A percentile compares a stretch with the other conserved stretches of the same genome.
Evolutionary conservation across 1,140 invertebrate species (phyloP).

Genomic region (Melipona quadrifasciata): DNA sequence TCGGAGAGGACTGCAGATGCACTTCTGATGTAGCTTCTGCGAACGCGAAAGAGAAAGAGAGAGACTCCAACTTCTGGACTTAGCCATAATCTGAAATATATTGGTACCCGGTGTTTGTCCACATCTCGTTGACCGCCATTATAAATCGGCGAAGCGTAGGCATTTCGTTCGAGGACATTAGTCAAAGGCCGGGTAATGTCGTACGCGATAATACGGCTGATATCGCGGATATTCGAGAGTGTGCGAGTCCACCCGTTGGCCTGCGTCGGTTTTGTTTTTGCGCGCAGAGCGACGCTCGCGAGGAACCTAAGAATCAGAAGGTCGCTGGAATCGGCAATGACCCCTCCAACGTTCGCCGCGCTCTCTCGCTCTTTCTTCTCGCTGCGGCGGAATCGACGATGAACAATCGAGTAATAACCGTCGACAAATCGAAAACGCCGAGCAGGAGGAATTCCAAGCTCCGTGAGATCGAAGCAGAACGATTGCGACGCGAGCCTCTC

Average conservation of each 20-base stretch:
- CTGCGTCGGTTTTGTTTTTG: neutral
- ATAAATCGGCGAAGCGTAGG: conserved; percentile 82
- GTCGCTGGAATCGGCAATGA: conserved; percentile 65
- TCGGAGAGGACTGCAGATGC: conserved; percentile 65
- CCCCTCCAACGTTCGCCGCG: conserved; percentile 45
- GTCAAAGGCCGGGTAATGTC: conserved; percentile 80
- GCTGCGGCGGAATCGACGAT: conserved; percentile 20
- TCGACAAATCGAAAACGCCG: neutral
- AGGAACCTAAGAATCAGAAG: conserved; percentile 69
- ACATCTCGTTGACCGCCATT: conserved; percentile 81
- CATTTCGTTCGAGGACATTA: conserved; percentile 81
- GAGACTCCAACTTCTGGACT: conserved; percentile 60
- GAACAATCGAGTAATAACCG: neutral
- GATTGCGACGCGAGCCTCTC: neutral
- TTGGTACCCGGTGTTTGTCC: conserved; percentile 81
- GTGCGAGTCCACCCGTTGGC: conserved; percentile 57
- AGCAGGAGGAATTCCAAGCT: neutral
- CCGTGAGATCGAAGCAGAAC: neutral
- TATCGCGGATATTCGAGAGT: conserved; percentile 71
- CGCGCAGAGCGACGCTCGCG: conserved; percentile 24
- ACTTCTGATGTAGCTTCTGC: conserved; percentile 71
- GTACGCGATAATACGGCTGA: conserved; percentile 80
- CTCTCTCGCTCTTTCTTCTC: neutral
- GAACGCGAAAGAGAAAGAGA: neutral
- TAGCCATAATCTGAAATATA: conserved; percentile 82